Base-by-base conservation (phyloP, 2,113 vertebrate species). In the Lycaon pictus region DNA sequence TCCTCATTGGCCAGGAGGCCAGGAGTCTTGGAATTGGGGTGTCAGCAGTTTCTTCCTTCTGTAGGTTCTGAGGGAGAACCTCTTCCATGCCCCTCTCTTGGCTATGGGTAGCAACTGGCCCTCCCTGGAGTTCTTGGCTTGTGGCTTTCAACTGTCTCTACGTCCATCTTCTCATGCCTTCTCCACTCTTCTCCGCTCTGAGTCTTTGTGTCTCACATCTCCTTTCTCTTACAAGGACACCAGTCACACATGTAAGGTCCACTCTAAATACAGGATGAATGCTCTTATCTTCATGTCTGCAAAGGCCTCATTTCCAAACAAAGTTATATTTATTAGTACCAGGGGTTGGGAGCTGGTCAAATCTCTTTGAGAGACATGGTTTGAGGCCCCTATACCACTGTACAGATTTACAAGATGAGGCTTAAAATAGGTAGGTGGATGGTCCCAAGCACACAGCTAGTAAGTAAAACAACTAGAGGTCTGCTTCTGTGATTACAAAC, bases 81-180 rank as follows among this genome's bases (percentile, higher is more conserved):
- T 19, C 23, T 2, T 9, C n/a, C 11, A 5, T 16, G 62, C 2
- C 37, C 12, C 11, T 62, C 55, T 29, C 62, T 11, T 11, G 8
- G 13, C 19, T 8, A 11, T 0, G 1, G 0, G 10, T 2, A 11
- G 43, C 69, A 27, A 32, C 11, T 0, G 16, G 23, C 15, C 2
- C 16, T 7, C 35, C 51, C 29, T 13, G 12, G 22, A 1, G 0
- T 9, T 9, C 11, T 51, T 48, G 43, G 53, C 17, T 20, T 62
- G 3, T 0, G 29, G 35, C 2, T 17, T 51, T 7, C 37, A 43
- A 5, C 4, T 43, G 37, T 37, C 51, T 60, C 58, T 0, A 16
- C 16, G 2, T 35, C 32, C 4, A 0, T 35, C 58, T 6, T 22
- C 53, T 25, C 0, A 0, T 25, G 3, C 0, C n/a, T 25, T 63